Evolutionary conservation across 2,113 vertebrate genomes (phyloP), one percentile per base, ranked within the genome.

Genomic region (Sylvilagus bachmani): DNA sequence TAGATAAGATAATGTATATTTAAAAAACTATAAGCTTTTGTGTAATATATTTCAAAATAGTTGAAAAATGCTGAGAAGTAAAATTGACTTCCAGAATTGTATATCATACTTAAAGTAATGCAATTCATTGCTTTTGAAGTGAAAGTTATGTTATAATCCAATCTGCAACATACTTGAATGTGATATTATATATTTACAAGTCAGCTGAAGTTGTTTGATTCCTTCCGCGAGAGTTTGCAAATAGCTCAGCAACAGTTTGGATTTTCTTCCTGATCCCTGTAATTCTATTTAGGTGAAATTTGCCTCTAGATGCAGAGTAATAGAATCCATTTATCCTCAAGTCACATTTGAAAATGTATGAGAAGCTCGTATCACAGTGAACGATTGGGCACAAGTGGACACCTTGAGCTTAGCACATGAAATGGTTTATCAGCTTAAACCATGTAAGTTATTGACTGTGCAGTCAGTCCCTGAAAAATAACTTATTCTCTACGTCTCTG

Each of bases 281-380:
- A 83, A 81, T 58, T 51, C 84, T 27, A 67, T 58, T 85, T 92
- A 84, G 75, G 2, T 79, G 64, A 96, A 74, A 80, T 92, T 91
- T 89, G 53, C 62, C 14, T 69, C 3, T 25, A 77, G 13, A 88
- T 9, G 71, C 2, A 51, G 11, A 0, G 0, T 6, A 97, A 95
- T 27, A 36, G 0, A 6, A 82, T n/a, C 6, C 4, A 66, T 91
- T n/a, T 5, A 24, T 79, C 86, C 80, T 92, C 79, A 2, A 0
- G 3, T 29, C 3, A 91, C 38, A 71, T 89, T 38, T 93, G 78
- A 90, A 95, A 33, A 58, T 89, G 64, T 51, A 84, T 88, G 38
- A 89, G 74, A 97, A 89, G 10, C 91, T 71, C 51, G 93, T 87
- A 69, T 36, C 44, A 89, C 3, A 91, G 69, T 64, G 94, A 97